Conservation (phyloP, 2,113 vertebrate species). For the Macquaria ambigua region DNA sequence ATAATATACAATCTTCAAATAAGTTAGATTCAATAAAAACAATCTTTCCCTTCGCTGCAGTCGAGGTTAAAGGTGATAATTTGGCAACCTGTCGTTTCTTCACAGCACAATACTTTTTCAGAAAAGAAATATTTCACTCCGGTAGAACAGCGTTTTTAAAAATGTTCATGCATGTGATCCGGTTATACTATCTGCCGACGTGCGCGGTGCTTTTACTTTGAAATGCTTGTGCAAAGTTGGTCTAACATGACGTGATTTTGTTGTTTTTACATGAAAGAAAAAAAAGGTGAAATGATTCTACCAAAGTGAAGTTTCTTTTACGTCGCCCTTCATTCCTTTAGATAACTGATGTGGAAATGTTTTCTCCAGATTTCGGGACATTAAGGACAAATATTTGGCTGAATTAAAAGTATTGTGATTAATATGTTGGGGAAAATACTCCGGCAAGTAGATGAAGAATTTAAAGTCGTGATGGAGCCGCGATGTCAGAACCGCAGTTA, state of each 20-base stretch:
- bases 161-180: conserved; percentile 39
- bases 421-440: not conserved
- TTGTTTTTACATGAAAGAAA: not conserved
- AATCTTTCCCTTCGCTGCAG: conserved; percentile 51
- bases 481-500: not conserved
- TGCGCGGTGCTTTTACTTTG: conserved; percentile 25
- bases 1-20: conserved; percentile 75
- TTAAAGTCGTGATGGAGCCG: not conserved
- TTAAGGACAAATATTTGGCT: conserved; percentile 1
- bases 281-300: conserved; percentile 36
- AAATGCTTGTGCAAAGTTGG: conserved; percentile 6
- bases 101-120: conserved; percentile 5
- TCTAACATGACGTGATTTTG: not conserved
- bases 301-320: conserved; percentile 17
- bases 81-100: conserved; percentile 46
- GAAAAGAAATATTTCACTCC: conserved; percentile 30
- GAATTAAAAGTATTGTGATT: not conserved
- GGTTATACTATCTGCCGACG: too few relatives aligned
- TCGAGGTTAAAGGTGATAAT: conserved; percentile 56
- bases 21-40: conserved; percentile 60
- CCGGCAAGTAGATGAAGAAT: not conserved
- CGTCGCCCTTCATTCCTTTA: not conserved
- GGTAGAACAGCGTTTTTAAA: conserved; percentile 1
- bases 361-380: not conserved
- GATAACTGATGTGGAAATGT: not conserved